Conservation (phyloP, 2,113 vertebrate genomes). For the Zosterops pallidus region DNA sequence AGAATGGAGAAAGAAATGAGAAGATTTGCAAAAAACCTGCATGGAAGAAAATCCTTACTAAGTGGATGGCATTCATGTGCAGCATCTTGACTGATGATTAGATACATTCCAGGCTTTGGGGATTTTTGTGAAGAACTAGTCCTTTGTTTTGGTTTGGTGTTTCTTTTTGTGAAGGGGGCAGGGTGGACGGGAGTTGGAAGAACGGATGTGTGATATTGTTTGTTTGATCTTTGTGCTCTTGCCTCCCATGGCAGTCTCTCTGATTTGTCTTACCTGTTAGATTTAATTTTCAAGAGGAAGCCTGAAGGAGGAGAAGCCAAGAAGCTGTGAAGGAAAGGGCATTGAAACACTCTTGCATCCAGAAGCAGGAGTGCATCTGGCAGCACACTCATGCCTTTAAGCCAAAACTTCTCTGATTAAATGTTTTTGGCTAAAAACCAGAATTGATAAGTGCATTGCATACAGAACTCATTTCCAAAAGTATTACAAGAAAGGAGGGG, state of each 20-base stretch:
- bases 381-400: neutral
- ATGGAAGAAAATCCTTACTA: neutral
- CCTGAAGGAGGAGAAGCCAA: neutral
- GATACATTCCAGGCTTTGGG: neutral
- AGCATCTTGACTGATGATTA: neutral
- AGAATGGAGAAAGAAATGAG: neutral
- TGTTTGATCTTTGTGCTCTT: neutral
- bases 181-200: neutral
- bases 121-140: neutral
- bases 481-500: neutral
- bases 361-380: neutral
- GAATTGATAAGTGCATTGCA: neutral
- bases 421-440: neutral
- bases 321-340: neutral
- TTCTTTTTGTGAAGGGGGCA: neutral
- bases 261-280: neutral
- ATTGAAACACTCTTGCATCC: neutral
- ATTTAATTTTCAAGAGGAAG: neutral
- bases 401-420: neutral
- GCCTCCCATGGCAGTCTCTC: neutral
- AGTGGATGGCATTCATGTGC: neutral
- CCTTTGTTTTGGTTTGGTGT: neutral
- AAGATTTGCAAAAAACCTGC: neutral
- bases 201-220: neutral
- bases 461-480: neutral